Conservation (phyloP, 2,113 vertebrate genomes). For the Seriola rivoliana region DNA sequence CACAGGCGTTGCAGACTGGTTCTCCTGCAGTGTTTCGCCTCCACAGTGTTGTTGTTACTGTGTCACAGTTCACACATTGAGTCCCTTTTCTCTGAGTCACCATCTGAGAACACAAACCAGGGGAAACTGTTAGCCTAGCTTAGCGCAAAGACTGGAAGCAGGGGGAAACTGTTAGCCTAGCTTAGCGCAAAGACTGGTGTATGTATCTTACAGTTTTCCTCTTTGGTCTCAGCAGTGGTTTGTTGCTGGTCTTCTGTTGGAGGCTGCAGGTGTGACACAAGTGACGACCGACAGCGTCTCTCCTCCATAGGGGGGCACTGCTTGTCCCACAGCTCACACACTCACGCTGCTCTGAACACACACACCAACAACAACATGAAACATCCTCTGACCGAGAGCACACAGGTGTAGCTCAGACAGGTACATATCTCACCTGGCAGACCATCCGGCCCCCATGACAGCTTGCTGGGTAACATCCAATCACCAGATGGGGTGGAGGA, state of each 20-base stretch:
- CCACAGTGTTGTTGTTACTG: conserved; percentile 88
- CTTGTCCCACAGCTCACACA: conserved; percentile 89
- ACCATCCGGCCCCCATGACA: conserved; percentile 49
- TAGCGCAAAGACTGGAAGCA: not conserved
- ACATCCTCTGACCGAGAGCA: not conserved
- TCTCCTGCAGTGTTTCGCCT: conserved; percentile 87
- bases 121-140: not conserved
- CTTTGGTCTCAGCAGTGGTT: conserved; percentile 88
- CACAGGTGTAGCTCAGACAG: not conserved
- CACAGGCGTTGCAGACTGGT: conserved; percentile 90
- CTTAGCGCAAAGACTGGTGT: not conserved
- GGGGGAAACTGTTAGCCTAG: too few relatives aligned
- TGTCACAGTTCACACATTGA: conserved; percentile 89
- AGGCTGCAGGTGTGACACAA: conserved; percentile 88
- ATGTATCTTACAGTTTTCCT: conserved; percentile 74
- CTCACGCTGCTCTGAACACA: conserved; percentile 83
- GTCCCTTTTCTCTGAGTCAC: conserved; percentile 85
- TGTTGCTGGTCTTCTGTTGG: conserved; percentile 78
- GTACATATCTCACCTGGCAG: conserved; percentile 36
- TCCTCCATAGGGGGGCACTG: conserved; percentile 88
- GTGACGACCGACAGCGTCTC: conserved; percentile 86
- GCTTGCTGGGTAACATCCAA: conserved; percentile 6
- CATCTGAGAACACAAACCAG: conserved; percentile 69
- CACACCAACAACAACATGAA: not conserved
- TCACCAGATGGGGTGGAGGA: not conserved